A percentile compares a stretch with the other conserved stretches of the same genome.
Evolutionary conservation across 2,113 vertebrate species (phyloP).

Genomic region (Danionella cerebrum): DNA sequence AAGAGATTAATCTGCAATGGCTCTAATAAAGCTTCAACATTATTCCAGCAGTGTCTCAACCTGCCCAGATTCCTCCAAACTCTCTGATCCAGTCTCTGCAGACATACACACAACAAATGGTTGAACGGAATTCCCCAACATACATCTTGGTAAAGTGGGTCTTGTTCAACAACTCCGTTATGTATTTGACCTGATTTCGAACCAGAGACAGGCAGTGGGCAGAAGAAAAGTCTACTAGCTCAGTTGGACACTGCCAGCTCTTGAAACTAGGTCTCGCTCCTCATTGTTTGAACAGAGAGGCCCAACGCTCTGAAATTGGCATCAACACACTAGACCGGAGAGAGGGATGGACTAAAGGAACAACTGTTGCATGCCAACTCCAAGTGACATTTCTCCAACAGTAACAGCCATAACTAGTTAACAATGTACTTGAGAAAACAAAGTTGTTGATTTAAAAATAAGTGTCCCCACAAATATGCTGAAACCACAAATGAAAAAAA

Average conservation of each 20-base stretch:
- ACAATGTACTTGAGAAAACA: not conserved
- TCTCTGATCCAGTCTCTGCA: constrained; percentile 30
- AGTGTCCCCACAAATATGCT: constrained; percentile 38
- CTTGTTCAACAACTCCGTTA: not conserved
- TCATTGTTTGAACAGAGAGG: constrained; percentile 73
- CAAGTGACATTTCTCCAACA: not conserved
- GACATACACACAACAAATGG: not conserved
- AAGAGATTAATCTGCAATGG: not conserved
- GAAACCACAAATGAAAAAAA: not conserved
- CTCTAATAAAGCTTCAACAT: constrained; percentile 46
- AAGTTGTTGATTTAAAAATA: too few species aligned
- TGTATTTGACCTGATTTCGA: constrained; percentile 1
- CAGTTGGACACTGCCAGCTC: constrained; percentile 51
- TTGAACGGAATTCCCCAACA: not conserved
- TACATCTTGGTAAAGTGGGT: not conserved
- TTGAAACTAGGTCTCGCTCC: constrained; percentile 69
- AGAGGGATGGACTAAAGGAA: not conserved
- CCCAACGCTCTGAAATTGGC: constrained; percentile 64
- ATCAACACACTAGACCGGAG: constrained; percentile 28
- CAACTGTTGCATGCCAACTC: constrained; percentile 22
- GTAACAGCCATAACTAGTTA: not conserved
- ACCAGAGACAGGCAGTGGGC: not conserved
- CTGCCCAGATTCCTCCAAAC: constrained; percentile 36
- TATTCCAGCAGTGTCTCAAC: constrained; percentile 47
- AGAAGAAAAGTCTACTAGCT: not conserved